Base-by-base conservation (phyloP, 2,797 vertebrate species). In the Perdix hodgsoniae region DNA sequence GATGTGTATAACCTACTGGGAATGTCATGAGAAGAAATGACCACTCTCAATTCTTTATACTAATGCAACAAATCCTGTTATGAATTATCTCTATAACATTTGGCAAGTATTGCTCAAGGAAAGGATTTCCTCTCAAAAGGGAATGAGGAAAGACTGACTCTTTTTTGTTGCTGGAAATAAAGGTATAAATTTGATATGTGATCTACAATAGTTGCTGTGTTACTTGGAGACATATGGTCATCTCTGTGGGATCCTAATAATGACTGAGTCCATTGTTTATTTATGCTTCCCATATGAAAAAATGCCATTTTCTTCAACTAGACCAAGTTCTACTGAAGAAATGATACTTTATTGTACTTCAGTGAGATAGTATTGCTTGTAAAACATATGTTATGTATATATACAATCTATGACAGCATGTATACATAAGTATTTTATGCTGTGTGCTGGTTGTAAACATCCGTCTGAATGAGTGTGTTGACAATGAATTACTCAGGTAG, bases 401-500 rank as follows among this genome's bases (percentile, higher is more conserved):
- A 65, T 60, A 50, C 14, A 70, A 35, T 37, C 74, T 50, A 50
- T 73, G 87, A 79, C 56, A 90, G n/a, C 73, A 27, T 83, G 66
- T 61, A 23, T 59, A 39, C 15, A 5, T 78, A 83, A 13, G 27
- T 76, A 52, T 56, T 31, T 14, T 35, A 54, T 49, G 39, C 70
- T 73, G 50, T 1, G 2, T 90, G 77, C 77, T 86, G 79, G 85
- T 45, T 86, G 67, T 88, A 94, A 96, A 90, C 88, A 86, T 86
- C 80, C 84, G 64, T 64, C 60, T 86, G 35, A 92, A 88, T 82
- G 67, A 91, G 50, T 61, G 39, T 91, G 80, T 92, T 88, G 88
- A 92, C 85, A 91, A 83, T 86, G 85, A 94, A 92, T 88, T 93
- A 90, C 91, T 90, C 33, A 11, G 67, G 83, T 84, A 90, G 85